These are phyloP conservation scores for Rhagophthalmus giganteus DNA, from an alignment of 2,888 invertebrate species.

Conservation along the genomic window DNA sequence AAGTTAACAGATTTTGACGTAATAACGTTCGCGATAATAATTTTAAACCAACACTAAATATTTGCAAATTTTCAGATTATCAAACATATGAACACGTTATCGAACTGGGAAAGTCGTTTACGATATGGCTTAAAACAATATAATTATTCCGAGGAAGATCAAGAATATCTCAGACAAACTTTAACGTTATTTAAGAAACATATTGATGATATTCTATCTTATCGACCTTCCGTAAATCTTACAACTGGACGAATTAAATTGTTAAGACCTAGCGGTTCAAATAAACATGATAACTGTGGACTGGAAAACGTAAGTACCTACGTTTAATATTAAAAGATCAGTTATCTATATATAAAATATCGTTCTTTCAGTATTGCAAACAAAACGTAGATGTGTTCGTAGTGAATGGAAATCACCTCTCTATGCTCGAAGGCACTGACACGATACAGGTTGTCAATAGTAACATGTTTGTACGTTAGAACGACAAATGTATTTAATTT, in stretches of 20 bases:
- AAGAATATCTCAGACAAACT: slow-evolving; percentile 36
- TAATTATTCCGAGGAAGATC: slow-evolving; percentile 37
- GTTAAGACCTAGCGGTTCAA: slow-evolving; percentile 48
- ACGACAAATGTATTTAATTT: too few species aligned
- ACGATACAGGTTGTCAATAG: slow-evolving; percentile 66
- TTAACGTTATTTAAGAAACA: slow-evolving; percentile 42
- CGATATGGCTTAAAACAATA: slow-evolving; percentile 38
- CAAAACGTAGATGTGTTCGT: slow-evolving; percentile 61
- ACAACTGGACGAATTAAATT: slow-evolving; percentile 46
- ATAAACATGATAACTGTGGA: slow-evolving; percentile 50
- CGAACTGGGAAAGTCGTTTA: slow-evolving; percentile 43
- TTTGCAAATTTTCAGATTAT: slow-evolving; percentile 43
- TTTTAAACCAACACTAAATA: too few species aligned
- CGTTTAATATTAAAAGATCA: too few species aligned
- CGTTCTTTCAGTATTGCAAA: slow-evolving; percentile 63
- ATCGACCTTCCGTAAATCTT: slow-evolving; percentile 40
- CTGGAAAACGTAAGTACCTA: slow-evolving; percentile 48
- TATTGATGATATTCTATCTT: slow-evolving; percentile 39
- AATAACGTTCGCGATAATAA: too few species aligned
- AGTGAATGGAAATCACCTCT: slow-evolving; percentile 72
- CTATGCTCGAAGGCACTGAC: slow-evolving; percentile 68
- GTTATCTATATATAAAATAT: too few species aligned
- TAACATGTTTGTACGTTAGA: too few species aligned
- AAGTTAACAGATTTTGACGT: too few species aligned
- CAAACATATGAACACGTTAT: slow-evolving; percentile 38